phyloP scores from a whole-genome alignment of 2,113 vertebrate genomes.

The Alectura lathami region DNA sequence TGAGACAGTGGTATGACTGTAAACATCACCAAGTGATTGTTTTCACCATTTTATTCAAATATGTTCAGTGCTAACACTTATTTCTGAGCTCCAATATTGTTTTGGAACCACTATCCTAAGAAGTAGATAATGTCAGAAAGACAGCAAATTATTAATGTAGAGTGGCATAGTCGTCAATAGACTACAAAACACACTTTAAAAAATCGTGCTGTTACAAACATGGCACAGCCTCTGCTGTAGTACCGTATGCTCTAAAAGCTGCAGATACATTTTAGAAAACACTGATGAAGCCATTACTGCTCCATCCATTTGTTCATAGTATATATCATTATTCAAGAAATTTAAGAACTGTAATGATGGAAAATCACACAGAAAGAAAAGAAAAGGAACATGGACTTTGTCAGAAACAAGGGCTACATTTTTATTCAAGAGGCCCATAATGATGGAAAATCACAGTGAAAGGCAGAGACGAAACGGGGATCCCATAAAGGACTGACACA shows the following conservation, averaged over 20 bases:
- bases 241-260: constrained; percentile 56
- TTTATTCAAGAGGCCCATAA: constrained; percentile 86
- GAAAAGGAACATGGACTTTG: constrained; percentile 80
- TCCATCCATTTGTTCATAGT: constrained; percentile 81
- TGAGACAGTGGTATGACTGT: constrained; percentile 17
- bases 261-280: constrained; percentile 76
- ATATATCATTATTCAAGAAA: constrained; percentile 85
- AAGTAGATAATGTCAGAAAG: constrained; percentile 40
- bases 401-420: constrained; percentile 83
- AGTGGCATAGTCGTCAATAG: constrained; percentile 13
- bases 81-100: not conserved
- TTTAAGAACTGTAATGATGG: constrained; percentile 83
- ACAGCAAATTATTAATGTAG: constrained; percentile 66
- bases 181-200: constrained; percentile 62
- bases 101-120: constrained; percentile 32
- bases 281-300: constrained; percentile 79
- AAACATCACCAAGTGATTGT: not conserved
- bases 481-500: constrained; percentile 77
- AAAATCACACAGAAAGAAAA: constrained; percentile 84
- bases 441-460: constrained; percentile 84
- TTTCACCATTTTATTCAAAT: constrained; percentile 21
- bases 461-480: constrained; percentile 76
- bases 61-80: not conserved
- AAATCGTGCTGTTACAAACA: constrained; percentile 71
- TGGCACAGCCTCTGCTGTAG: constrained; percentile 41